Evolutionary conservation across 2,888 invertebrate species (phyloP), one percentile per base, ranked within the genome.

Genomic region (Hoplodrina ambigua): DNA sequence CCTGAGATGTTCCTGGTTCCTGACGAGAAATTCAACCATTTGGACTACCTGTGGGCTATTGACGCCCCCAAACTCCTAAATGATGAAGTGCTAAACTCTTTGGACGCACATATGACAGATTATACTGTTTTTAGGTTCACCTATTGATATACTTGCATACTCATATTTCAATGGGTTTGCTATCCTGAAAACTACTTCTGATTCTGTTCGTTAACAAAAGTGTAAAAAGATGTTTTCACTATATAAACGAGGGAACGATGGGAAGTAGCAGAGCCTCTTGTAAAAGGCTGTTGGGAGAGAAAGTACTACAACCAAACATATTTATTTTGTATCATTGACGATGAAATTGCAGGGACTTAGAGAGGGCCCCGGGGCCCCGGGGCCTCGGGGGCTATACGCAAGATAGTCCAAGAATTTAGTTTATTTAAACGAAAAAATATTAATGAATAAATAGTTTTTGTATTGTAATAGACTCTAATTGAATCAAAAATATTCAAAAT

Each of bases 31-130:
- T 98, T 97, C 85, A 98, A 97, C 87, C 98, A 98, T 86, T 90
- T 98, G 46, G 98, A 98, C 88, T 98, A 97, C 86, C 86, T 98
- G 11, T 97, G 96, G 96, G 97, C 96, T 0, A 94, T 93, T 25
- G 96, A 97, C 79, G 97, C 96, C 0, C 94, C 96, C 0, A 90
- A 90, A 58, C 89, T 97, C 37, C 90, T 97, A 0, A 97, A 97
- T 85, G 79, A 96, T 15, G 93, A 95, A 75, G 72, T 97, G 17
- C 70, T 97, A 15, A 87, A 91, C 15, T 90, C 90, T 20, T 78
- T 94, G 7, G 52, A 72, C 3, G 75, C 6, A 0, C 58, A 68
- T 55, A 84, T 83, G 84, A 64, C 57, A 11, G 67, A 58, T 15
- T 68, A 66, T 46, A 55, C 17, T 15, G 4, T 46, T 17, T 17